A percentile compares a stretch with the other conserved stretches of the same genome.
phyloP scores from a whole-genome alignment of 2,113 vertebrate species.

The Speoplatyrhinus poulsoni region DNA sequence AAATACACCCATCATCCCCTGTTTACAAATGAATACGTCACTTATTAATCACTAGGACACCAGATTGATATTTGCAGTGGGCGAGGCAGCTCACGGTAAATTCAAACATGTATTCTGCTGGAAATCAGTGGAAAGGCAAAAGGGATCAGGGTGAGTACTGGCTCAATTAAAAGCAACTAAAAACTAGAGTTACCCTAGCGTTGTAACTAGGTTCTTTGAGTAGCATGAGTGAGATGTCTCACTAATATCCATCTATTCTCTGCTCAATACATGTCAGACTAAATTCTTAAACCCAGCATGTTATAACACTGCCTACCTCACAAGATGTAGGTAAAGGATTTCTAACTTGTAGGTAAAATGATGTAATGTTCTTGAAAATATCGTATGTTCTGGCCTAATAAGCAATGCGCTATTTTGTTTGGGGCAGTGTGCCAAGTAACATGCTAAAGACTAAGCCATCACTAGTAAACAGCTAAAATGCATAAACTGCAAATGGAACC shows the following conservation, averaged over 20 bases:
- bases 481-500: conserved; percentile 1
- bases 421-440: not conserved
- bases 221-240: no score
- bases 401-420: not conserved
- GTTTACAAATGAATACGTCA: conserved; percentile 36
- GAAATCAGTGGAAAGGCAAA: conserved; percentile 26
- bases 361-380: not conserved
- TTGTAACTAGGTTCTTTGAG: no score
- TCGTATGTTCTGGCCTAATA: not conserved
- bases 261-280: no score
- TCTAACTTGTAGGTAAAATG: no score
- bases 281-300: no score
- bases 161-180: not conserved
- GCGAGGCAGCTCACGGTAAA: conserved; percentile 42
- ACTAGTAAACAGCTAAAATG: conserved; percentile 35
- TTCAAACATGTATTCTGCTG: conserved; percentile 32
- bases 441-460: conserved; percentile 17
- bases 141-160: not conserved
- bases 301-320: no score
- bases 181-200: not conserved
- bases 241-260: not conserved
- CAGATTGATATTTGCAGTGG: conserved; percentile 54
- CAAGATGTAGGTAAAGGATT: no score
- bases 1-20: conserved; percentile 28
- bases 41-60: conserved; percentile 59